A percentile compares a stretch with the other conserved stretches of the same genome.
phyloP scores from a whole-genome alignment of 1,140 invertebrate genomes.

The Prorops nasuta region DNA sequence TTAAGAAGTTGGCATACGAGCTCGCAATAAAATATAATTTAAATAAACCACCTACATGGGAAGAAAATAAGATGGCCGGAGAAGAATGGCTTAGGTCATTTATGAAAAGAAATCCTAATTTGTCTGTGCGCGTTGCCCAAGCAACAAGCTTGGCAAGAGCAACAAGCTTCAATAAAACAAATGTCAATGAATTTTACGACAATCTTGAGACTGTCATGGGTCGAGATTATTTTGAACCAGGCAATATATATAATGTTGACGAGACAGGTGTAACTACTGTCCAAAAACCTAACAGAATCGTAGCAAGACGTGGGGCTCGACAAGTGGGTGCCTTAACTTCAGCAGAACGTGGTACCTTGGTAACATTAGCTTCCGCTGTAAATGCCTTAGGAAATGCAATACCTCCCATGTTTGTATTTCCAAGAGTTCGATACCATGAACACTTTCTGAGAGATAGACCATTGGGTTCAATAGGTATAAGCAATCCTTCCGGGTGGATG shows the following conservation, averaged over 20 bases:
- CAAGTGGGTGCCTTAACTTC: slow-evolving; percentile 50
- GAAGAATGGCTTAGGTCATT: slow-evolving; percentile 36
- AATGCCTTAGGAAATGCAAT: slow-evolving; percentile 41
- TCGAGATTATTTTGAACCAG: slow-evolving; percentile 3
- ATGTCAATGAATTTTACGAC: slow-evolving; percentile 43
- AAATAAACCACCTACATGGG: slow-evolving; percentile 30
- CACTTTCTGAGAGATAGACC: slow-evolving; percentile 27
- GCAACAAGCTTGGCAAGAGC: slow-evolving; percentile 23
- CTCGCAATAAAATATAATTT: slow-evolving; percentile 36
- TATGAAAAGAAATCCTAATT: slow-evolving; percentile 32
- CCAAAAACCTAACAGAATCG: slow-evolving; percentile 39
- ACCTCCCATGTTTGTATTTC: slow-evolving; percentile 13
- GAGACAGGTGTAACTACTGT: slow-evolving; percentile 56
- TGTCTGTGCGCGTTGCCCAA: slow-evolving; percentile 39
- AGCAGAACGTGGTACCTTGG: slow-evolving; percentile 46
- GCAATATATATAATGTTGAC: slow-evolving; percentile 42
- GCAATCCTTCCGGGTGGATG: slow-evolving; percentile 13
- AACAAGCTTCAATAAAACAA: slow-evolving; percentile 54
- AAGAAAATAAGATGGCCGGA: slow-evolving; percentile 24
- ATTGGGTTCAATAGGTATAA: slow-evolving; percentile 6
- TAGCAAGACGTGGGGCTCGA: slow-evolving; percentile 46
- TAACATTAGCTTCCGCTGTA: slow-evolving; percentile 42
- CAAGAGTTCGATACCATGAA: slow-evolving; percentile 12
- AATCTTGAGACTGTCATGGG: slow-evolving; percentile 37
- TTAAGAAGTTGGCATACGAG: slow-evolving; percentile 45